These are phyloP conservation scores for Apeltes quadracus DNA, from an alignment of 2,113 vertebrate species.

Conservation along the genomic window DNA sequence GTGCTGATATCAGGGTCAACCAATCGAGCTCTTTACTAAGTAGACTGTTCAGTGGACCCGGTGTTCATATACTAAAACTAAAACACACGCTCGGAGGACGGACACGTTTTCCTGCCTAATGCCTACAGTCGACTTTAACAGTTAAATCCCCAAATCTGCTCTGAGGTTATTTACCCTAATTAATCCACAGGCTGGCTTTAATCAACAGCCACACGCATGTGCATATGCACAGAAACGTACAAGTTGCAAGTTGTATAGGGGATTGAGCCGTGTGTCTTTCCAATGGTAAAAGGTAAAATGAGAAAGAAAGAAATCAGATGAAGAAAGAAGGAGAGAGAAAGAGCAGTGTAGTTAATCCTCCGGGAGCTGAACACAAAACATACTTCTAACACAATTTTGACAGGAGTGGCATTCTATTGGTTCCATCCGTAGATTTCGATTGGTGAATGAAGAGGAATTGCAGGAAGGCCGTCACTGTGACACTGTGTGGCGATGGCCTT, in stretches of 20 bases:
- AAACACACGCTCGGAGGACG: slow-evolving; percentile 19
- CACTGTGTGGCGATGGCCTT: background rate
- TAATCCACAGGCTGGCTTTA: slow-evolving; percentile 66
- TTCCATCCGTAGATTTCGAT: slow-evolving; percentile 1
- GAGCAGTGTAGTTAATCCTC: slow-evolving; percentile 40
- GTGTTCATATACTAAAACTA: slow-evolving; percentile 9
- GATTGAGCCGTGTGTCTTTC: background rate
- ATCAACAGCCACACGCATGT: slow-evolving; percentile 45
- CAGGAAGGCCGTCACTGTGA: background rate
- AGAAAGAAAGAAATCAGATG: background rate
- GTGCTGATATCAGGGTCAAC: background rate
- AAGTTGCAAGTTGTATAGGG: background rate
- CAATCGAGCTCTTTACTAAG: slow-evolving; percentile 15
- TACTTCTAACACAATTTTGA: background rate
- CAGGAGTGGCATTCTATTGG: background rate
- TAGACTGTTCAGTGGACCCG: background rate
- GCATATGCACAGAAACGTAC: background rate
- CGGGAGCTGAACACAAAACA: background rate
- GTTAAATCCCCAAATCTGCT: slow-evolving; percentile 73
- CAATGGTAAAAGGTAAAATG: slow-evolving; percentile 4
- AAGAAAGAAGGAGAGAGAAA: background rate
- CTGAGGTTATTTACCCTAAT: slow-evolving; percentile 73
- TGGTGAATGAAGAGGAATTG: background rate
- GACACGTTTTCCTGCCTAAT: slow-evolving; percentile 32
- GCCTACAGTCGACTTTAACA: slow-evolving; percentile 54